A percentile compares a stretch with the other conserved stretches of the same genome.
Conservation (phyloP, 1,140 invertebrate species). For the Orius insidiosus region DNA sequence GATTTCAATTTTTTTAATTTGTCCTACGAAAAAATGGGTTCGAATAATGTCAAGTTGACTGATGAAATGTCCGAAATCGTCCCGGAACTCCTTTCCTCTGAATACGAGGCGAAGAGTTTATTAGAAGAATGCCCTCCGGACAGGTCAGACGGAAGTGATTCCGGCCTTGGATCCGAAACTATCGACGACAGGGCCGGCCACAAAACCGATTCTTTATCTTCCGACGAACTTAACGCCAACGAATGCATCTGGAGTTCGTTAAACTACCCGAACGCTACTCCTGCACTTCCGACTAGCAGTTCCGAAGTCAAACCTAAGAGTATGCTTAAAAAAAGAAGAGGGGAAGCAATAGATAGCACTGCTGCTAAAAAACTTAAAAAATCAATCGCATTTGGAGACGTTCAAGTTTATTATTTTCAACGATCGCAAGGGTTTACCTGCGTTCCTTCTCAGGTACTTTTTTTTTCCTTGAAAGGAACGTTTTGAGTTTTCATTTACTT, state of each 20-base stretch:
- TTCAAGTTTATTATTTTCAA: constrained; percentile 91
- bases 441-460: constrained; percentile 69
- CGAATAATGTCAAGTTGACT: too few species aligned
- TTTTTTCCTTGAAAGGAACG: not conserved
- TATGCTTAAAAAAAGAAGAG: constrained; percentile 29
- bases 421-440: constrained; percentile 93
- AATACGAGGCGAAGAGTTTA: not conserved
- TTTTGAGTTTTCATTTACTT: constrained; percentile 7
- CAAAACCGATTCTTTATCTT: constrained; percentile 15
- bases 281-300: too few species aligned
- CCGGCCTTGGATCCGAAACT: constrained; percentile 41
- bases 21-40: too few species aligned
- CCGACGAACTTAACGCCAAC: constrained; percentile 14
- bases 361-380: constrained; percentile 41
- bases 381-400: constrained; percentile 73
- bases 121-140: constrained; percentile 20
- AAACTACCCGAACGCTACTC: not conserved
- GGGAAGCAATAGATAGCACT: too few species aligned
- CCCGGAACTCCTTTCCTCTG: not conserved
- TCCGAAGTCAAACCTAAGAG: constrained; percentile 26
- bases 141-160: constrained; percentile 62
- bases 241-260: constrained; percentile 3
- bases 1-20: too few species aligned
- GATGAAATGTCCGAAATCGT: too few species aligned
- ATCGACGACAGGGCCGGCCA: constrained; percentile 24